These are phyloP conservation scores for Pasiphila rectangulata DNA, from an alignment of 2,888 invertebrate species.

Conservation along the genomic window DNA sequence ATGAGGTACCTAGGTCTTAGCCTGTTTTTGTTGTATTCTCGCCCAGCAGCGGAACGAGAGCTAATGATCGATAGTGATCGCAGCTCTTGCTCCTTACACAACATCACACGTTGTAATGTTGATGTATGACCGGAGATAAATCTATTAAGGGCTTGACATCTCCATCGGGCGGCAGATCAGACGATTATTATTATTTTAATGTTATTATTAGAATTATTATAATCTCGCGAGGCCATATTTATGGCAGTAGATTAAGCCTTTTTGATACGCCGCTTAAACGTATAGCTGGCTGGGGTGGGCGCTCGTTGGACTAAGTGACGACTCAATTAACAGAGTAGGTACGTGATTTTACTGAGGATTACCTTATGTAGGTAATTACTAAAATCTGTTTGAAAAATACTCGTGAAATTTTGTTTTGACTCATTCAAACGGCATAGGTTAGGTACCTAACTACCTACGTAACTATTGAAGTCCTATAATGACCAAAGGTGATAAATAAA, in stretches of 20 bases:
- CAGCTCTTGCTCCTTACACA: constrained; percentile 39
- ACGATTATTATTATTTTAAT: constrained; percentile 73
- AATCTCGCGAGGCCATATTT: constrained; percentile 74
- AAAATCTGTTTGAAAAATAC: too few species aligned
- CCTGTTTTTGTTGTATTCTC: not conserved
- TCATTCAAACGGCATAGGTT: too few species aligned
- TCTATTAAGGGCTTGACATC: constrained; percentile 70
- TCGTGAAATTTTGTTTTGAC: too few species aligned
- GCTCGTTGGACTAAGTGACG: constrained; percentile 10
- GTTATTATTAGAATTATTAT: constrained; percentile 78
- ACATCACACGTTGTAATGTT: constrained; percentile 52
- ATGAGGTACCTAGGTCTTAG: too few species aligned
- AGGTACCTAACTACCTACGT: too few species aligned
- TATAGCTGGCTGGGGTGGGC: constrained; percentile 40
- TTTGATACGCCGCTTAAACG: constrained; percentile 74
- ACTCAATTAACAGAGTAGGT: not conserved
- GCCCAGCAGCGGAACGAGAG: constrained; percentile 34
- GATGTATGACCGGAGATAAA: constrained; percentile 64
- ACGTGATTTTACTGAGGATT: not conserved
- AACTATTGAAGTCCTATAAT: too few species aligned
- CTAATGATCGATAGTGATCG: constrained; percentile 62
- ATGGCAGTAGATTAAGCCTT: constrained; percentile 67
- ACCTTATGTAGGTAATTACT: not conserved
- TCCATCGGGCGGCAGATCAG: constrained; percentile 54
- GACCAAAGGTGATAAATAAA: too few species aligned